Percentiles rank a stretch among this genome's conserved stretches.
phyloP scores from a whole-genome alignment of 1,140 invertebrate genomes.

The Bombus consobrinus region DNA sequence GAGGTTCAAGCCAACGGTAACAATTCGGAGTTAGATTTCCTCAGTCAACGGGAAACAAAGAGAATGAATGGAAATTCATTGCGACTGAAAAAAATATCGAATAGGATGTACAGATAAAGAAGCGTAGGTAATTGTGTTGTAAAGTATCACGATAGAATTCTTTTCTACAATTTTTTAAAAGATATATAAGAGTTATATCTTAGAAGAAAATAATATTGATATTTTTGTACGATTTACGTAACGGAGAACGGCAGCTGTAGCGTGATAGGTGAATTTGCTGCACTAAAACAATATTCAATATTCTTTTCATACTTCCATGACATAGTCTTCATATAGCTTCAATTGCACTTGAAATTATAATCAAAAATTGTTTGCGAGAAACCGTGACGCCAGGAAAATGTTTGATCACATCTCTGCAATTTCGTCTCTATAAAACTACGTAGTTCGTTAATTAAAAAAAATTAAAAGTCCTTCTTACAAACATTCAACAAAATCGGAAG shows the following conservation, averaged over 20 bases:
- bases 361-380: no score
- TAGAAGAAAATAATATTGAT: background rate
- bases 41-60: slow-evolving; percentile 79
- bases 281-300: background rate
- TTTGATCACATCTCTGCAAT: no score
- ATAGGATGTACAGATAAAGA: slow-evolving; percentile 84
- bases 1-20: slow-evolving; percentile 10
- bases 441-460: no score
- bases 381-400: no score
- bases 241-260: slow-evolving; percentile 83
- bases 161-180: background rate
- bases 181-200: background rate
- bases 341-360: no score
- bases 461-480: no score
- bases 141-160: background rate
- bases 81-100: slow-evolving; percentile 83
- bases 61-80: slow-evolving; percentile 84
- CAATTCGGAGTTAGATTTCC: slow-evolving; percentile 75
- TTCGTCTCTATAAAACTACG: no score
- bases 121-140: slow-evolving; percentile 78
- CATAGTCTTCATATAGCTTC: no score
- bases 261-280: slow-evolving; percentile 76
- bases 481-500: no score
- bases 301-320: no score
- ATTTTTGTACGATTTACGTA: slow-evolving; percentile 63